Evolutionary conservation across 1,140 invertebrate genomes (phyloP).

Genomic region (Drosophila seguyi): DNA sequence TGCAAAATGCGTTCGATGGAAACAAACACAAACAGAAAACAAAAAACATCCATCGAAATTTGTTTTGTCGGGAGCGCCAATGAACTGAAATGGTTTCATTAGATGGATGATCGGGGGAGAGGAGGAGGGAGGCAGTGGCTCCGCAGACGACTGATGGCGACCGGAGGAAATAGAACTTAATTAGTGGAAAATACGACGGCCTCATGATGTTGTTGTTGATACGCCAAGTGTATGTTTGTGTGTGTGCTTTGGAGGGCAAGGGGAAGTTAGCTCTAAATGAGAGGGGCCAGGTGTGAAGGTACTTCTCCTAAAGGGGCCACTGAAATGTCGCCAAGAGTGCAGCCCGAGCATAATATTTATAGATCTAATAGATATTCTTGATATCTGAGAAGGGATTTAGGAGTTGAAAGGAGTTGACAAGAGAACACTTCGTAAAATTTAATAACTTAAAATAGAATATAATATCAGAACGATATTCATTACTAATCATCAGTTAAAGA

Average conservation of each 20-base stretch:
- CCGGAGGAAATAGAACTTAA: conserved; percentile 68
- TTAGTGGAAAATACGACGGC: conserved; percentile 60
- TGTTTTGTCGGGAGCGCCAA: conserved; percentile 60
- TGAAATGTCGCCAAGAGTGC: conserved; percentile 17
- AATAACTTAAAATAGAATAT: neutral
- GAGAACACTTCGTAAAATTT: neutral
- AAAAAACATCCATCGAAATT: conserved; percentile 33
- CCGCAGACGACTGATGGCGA: conserved; percentile 34
- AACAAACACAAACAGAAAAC: conserved; percentile 33
- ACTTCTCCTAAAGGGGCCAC: conserved; percentile 20
- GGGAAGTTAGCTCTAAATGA: neutral
- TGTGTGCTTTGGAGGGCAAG: neutral
- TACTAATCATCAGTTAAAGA: no score
- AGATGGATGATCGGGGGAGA: conserved; percentile 24
- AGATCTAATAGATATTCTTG: conserved; percentile 6
- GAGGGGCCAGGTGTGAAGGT: conserved; percentile 14
- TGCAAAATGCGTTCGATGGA: conserved; percentile 67
- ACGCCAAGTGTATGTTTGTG: conserved; percentile 9
- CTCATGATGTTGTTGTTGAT: conserved; percentile 42
- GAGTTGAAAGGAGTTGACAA: neutral
- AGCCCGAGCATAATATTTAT: conserved; percentile 24
- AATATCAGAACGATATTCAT: neutral
- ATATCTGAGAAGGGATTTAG: neutral
- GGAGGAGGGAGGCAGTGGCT: neutral
- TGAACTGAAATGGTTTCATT: conserved; percentile 77